Evolutionary conservation across 64 coral and sea anemone species (phyloP), one percentile per base, ranked within the genome.

Genomic region (Dendronephthya gigantea): DNA sequence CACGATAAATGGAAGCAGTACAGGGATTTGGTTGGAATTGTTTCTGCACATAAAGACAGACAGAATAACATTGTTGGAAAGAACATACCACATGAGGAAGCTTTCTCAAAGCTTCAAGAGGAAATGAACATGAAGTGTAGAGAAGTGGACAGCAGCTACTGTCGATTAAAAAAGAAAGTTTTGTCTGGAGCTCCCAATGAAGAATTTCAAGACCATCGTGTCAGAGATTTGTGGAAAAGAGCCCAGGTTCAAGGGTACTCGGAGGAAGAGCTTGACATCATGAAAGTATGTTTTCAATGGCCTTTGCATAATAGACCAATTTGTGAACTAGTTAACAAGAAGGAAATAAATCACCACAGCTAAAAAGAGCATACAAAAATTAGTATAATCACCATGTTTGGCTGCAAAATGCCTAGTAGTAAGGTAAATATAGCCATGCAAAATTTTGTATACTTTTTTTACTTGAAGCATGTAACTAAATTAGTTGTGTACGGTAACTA

Each of bases 181-280:
- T 33, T 79, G 72, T 12, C 10, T 8, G 36, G 36, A 4, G 2
- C 4, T 2, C 16, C 0, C 8, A 33, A 79, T 36, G 72, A 35
- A 9, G 72, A 79, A 9, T 79, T 79, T 35, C 13, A 3, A 39
- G 72, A 79, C 36, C 72, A 34, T 34, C 30, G 72, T 2, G 72
- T 79, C 36, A 34, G 72, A 79, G 72, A 79, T 35, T 79, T 79
- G 36, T 79, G 72, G 72, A 79, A 79, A 8, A 79, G 36, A 79
- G 72, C 32, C 0, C 34, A 79, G 72, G 4, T 12, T 0, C 36
- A 36, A 33, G 36, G 30, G 13, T 12, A 15, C 15, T 79, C 72
- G 12, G 27, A 79, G 0, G 72, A 79, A 12, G 32, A 79, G 22
- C 72, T 79, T 9, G 72, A 2, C 10, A 79, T 79, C 29, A 79